Conservation (phyloP, 2,797 vertebrate genomes). For the Melopsittacus undulatus region DNA sequence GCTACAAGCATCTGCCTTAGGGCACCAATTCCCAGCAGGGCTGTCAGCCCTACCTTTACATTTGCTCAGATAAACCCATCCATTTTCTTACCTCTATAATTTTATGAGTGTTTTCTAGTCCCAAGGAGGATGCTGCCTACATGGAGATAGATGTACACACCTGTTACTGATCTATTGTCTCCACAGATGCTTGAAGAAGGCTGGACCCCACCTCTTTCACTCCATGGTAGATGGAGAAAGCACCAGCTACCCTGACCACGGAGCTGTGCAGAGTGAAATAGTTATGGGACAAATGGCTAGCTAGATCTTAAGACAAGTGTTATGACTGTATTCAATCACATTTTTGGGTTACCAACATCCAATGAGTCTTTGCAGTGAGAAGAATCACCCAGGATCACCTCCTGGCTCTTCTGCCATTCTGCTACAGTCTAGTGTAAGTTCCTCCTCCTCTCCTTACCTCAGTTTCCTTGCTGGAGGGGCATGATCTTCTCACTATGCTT, state of each 20-base stretch:
- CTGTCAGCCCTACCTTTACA: neutral
- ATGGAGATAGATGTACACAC: neutral
- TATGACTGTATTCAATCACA: neutral
- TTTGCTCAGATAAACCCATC: conserved; percentile 33
- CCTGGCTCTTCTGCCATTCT: neutral
- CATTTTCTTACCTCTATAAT: neutral
- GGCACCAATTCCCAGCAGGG: neutral
- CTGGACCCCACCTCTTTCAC: neutral
- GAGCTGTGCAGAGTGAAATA: neutral
- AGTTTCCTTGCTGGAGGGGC: neutral
- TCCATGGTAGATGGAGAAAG: neutral
- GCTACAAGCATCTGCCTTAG: neutral
- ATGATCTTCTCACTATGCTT: neutral
- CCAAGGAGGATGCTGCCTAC: neutral
- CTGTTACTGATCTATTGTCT: neutral
- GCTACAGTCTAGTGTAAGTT: neutral
- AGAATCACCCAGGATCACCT: neutral
- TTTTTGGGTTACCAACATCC: neutral
- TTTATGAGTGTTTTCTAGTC: neutral
- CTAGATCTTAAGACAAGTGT: neutral
- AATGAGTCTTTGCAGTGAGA: neutral
- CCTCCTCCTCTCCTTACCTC: neutral
- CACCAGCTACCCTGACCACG: neutral
- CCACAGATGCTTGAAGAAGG: neutral
- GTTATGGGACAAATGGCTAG: neutral